Evolutionary conservation across 2,888 invertebrate species (phyloP).

Genomic region (Sycophila texana): DNA sequence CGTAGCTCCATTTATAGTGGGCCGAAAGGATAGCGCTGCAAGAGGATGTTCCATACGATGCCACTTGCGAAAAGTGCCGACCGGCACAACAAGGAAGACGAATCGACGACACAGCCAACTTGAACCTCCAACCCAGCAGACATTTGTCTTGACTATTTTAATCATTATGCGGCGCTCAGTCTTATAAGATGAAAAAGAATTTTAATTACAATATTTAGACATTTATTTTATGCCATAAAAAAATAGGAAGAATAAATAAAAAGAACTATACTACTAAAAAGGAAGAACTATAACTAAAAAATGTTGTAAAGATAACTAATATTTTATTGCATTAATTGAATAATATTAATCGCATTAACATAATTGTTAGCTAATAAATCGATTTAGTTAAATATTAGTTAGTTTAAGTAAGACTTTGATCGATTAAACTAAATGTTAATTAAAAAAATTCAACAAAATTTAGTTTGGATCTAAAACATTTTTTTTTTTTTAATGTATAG

Average conservation of each 20-base stretch:
- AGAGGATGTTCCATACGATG: constrained; percentile 63
- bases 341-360: too few relatives aligned
- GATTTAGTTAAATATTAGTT: too few relatives aligned
- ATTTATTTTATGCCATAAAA: neutral
- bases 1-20: constrained; percentile 68
- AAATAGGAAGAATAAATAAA: neutral
- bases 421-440: too few relatives aligned
- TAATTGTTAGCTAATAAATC: too few relatives aligned
- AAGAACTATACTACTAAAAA: neutral
- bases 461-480: too few relatives aligned
- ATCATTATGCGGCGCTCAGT: constrained; percentile 6
- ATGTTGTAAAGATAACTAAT: too few relatives aligned
- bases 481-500: too few relatives aligned
- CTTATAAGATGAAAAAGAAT: neutral
- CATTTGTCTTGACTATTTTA: neutral
- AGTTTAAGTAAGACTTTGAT: too few relatives aligned
- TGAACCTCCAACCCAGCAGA: neutral
- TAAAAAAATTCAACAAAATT: too few relatives aligned
- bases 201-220: too few relatives aligned
- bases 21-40: constrained; percentile 60
- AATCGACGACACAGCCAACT: constrained; percentile 70
- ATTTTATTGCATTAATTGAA: too few relatives aligned
- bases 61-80: constrained; percentile 64
- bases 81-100: constrained; percentile 68
- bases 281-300: too few relatives aligned